These are phyloP conservation scores for Drosophila ustulata DNA, from an alignment of 2,888 invertebrate species.

Conservation along the genomic window DNA sequence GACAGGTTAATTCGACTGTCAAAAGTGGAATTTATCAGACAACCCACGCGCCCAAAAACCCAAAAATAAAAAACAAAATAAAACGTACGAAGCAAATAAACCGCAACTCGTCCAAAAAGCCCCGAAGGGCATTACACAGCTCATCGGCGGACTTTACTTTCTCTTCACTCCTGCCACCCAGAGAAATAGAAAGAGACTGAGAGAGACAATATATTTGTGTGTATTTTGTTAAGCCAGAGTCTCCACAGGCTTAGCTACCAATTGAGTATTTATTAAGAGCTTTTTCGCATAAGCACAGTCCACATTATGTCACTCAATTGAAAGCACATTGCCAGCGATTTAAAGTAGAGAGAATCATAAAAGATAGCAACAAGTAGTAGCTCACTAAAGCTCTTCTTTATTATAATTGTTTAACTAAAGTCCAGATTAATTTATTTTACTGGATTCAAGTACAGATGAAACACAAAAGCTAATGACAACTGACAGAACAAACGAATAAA, in stretches of 20 bases:
- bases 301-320: not conserved
- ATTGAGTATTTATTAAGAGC: conserved; percentile 28
- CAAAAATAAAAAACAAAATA: not conserved
- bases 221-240: conserved; percentile 41
- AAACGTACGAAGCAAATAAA: conserved; percentile 21
- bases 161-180: not conserved
- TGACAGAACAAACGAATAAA: too few relatives aligned
- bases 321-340: conserved; percentile 3
- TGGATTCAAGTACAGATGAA: too few relatives aligned
- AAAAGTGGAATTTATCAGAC: conserved; percentile 70
- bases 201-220: conserved; percentile 42
- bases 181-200: not conserved
- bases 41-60: conserved; percentile 33
- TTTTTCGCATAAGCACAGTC: not conserved
- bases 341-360: not conserved
- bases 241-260: conserved; percentile 45
- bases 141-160: conserved; percentile 1
- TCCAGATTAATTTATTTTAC: too few relatives aligned
- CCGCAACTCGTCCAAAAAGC: conserved; percentile 32
- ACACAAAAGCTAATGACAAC: too few relatives aligned
- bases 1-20: conserved; percentile 75
- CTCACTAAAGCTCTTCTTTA: not conserved
- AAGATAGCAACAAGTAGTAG: not conserved
- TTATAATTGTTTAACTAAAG: too few relatives aligned
- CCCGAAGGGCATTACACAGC: conserved; percentile 12